Evolutionary conservation across 2,113 vertebrate species (phyloP), one percentile per base, ranked within the genome.

Genomic region (Proterorhinus semilunaris): DNA sequence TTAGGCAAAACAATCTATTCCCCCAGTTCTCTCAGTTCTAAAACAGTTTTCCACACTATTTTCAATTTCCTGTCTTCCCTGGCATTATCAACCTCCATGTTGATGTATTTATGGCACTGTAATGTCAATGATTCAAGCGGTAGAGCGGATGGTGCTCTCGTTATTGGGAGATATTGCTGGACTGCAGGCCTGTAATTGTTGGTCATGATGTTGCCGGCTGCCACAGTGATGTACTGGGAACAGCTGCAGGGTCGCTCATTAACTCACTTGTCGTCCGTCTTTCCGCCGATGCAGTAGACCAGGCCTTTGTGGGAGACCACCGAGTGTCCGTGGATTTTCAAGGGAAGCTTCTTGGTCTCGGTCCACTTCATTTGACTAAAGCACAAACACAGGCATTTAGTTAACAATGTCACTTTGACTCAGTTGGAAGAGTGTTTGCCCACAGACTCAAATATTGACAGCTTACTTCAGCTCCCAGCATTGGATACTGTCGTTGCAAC

Each of bases 191-290:
- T 12, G 62, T 63, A 70, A 75, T 68, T 69, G 67, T 70, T 66
- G 63, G 68, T 48, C 21, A 16, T 74, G 69, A 64, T 16, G 44
- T 43, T 67, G 68, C 64, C 57, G 67, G 51, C 68, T 55, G 46
- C 15, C 65, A 74, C 52, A 8, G 65, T 86, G 87, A 88, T 57
- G 27, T 69, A 84, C 59, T 36, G 64, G 46, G 43, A 83, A 86
- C 84, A 91, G 86, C 84, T 90, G 90, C 79, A 49, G 54, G 62
- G 45, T 45, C 49, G 44, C 75, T 7, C 45, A 62, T 16, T 49
- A 5, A 94, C 98, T 96, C 88, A 99, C 98, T 97, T 98, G 82
- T 99, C 96, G 74, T 99, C 97, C 47, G 96, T 98, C 91, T 99
- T 99, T 85, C 98, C 98, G 7, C 98, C 98, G n/a, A 99, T 93